Base-by-base conservation (phyloP, 1,140 invertebrate genomes). In the Drosophila sturtevanti region DNA sequence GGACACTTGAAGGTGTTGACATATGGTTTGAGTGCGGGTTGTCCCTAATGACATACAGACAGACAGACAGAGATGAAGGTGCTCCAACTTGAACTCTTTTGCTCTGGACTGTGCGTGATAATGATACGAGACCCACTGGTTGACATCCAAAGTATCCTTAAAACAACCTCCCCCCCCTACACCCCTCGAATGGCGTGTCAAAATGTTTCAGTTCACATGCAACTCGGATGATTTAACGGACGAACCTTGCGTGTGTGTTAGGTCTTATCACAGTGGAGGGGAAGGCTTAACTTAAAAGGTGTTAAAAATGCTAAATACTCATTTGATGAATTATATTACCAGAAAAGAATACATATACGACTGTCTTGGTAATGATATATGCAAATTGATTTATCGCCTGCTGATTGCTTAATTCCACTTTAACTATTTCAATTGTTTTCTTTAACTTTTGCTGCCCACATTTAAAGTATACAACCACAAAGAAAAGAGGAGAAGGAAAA, bases 281-380 rank as follows among this genome's bases (percentile, higher is more conserved):
- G 31, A 22, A 56, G 65, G 62, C 58, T 73, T 62, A 58, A 68
- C 66, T 68, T 64, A 70, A 72, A 72, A 82, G 82, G 82, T 79
- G 82, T 87, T 76, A 73, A 82, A 86, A 73, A 68, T 72, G 82
- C 79, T 82, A 82, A 86, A 87, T 76, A 79, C 76, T 79, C 60
- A 78, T 72, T 78, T 75, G 67, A 60, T 21, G 63, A 62, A 74
- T 70, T 77, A 79, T 87, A 86, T 87, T 81, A 78, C 73, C 68
- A 67, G 68, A 63, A 54, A 77, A 66, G 35, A 75, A 31, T 58
- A 55, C 48, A 21, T n/a, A 56, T n/a, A 56, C 14, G 52, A 1
- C 0, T 24, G 9, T 5, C n/a, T 37, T 37, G 55, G 37, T 44
- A 61, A 55, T 72, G 70, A 51, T 58, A 63, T 24, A 62, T 24